Evolutionary conservation across 2,797 vertebrate genomes (phyloP), one percentile per base, ranked within the genome.

Genomic region (Phoeniculus purpureus): DNA sequence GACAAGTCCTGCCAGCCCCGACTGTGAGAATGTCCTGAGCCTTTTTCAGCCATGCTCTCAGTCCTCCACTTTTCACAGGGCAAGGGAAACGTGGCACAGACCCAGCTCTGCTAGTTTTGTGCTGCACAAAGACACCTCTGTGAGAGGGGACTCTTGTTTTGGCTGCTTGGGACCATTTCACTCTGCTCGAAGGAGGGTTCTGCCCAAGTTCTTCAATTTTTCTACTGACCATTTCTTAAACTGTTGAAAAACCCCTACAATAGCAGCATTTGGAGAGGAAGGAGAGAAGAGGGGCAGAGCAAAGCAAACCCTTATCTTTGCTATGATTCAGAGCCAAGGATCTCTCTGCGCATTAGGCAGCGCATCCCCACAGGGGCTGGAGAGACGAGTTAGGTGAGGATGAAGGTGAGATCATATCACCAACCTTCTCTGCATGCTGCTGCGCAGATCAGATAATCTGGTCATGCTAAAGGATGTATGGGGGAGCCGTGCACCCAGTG

Each of bases 21-120:
- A 92, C 94, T 96, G 94, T 94, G 94, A 95, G 95, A 96, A 95
- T 91, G 90, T 95, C 94, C 92, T 92, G 86, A 95, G 94, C 84
- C 95, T 95, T 95, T 96, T 95, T 95, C 94, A 94, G 93, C 94
- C 90, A 54, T 95, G 88, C 83, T 96, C 90, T 94, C 90, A 92
- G 70, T 86, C 84, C 73, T 92, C 92, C 84, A 87, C 81, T 95
- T 94, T 85, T 90, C 92, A 91, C 77, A 94, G 88, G 91, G 92
- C 93, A 90, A 91, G 94, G 70, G 87, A 92, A 82, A 92, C 2
- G 67, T 95, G 94, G 94, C 94, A 95, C 68, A 68, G 94, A 18
- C 93, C 94, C 93, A 96, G 86, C 66, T 91, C 89, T 89, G 62
- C 73, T 78, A 75, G 92, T 94, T 92, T 92, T 94, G 55, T 91